These are phyloP conservation scores for Phyllostomus hastatus DNA, from an alignment of 2,113 vertebrate genomes.

Conservation along the genomic window DNA sequence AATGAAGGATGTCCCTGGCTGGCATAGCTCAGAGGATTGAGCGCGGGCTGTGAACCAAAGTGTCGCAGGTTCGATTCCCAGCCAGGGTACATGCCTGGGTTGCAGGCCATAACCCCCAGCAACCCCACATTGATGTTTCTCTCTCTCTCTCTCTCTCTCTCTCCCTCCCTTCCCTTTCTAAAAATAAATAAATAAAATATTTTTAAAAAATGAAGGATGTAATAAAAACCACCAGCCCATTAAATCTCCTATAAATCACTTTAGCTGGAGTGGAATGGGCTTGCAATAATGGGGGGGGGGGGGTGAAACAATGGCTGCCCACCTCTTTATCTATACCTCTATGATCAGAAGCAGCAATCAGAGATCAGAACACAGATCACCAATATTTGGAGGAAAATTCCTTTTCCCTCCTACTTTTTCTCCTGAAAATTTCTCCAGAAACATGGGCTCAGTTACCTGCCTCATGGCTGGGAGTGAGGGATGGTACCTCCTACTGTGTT, in stretches of 20 bases:
- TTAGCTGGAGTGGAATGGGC: no score
- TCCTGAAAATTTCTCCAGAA: background rate
- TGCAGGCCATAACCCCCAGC: no score
- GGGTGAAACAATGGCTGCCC: background rate
- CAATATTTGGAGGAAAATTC: background rate
- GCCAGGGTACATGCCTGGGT: no score
- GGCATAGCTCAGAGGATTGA: no score
- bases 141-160: no score
- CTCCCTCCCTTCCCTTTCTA: no score
- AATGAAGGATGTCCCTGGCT: background rate
- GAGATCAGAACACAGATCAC: background rate
- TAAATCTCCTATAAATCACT: background rate
- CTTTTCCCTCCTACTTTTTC: background rate
- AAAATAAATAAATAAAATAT: background rate
- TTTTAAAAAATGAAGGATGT: background rate
- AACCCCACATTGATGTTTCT: no score
- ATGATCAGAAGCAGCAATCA: background rate
- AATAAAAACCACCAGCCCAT: no score
- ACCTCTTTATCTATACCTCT: background rate
- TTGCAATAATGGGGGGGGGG: background rate
- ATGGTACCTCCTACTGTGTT: background rate
- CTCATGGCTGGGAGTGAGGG: background rate
- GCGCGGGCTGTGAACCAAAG: no score
- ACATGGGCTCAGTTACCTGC: background rate
- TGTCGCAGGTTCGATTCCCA: no score